These are phyloP conservation scores for Leucoraja ocellata DNA, from an alignment of 2,797 vertebrate genomes.

Conservation along the genomic window DNA sequence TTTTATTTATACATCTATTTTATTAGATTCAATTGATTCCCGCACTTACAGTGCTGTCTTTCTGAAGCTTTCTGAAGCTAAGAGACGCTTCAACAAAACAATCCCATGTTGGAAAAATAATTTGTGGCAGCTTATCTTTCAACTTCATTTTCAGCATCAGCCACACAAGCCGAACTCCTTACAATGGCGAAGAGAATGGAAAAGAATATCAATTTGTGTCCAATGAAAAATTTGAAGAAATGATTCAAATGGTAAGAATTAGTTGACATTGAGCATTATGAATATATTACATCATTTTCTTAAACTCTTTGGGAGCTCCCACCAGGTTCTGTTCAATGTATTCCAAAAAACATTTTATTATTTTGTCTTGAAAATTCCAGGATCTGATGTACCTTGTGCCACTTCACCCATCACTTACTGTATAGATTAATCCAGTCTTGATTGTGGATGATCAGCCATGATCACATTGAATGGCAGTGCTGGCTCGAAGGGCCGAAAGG, in stretches of 20 bases:
- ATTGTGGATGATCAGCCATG: too few species aligned
- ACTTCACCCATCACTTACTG: neutral
- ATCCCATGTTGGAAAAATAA: neutral
- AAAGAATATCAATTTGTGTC: constrained; percentile 82
- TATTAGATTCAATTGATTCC: neutral
- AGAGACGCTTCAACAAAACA: neutral
- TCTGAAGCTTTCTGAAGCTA: neutral
- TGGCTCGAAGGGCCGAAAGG: too few species aligned
- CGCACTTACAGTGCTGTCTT: neutral
- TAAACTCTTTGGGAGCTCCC: neutral
- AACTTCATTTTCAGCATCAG: constrained; percentile 61
- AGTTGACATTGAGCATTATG: neutral
- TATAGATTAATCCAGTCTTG: neutral
- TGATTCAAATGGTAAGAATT: constrained; percentile 66
- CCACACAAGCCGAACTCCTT: constrained; percentile 79
- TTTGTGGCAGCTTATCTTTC: neutral
- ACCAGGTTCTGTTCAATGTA: neutral
- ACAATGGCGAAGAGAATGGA: constrained; percentile 76
- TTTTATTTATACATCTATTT: constrained; percentile 6
- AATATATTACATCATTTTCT: neutral
- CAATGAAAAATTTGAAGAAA: constrained; percentile 69
- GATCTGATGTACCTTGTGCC: neutral
- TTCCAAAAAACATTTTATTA: neutral
- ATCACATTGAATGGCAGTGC: too few species aligned
- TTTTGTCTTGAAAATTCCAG: neutral